These are phyloP conservation scores for Falco rusticolus DNA, from an alignment of 2,797 vertebrate species.

Conservation along the genomic window DNA sequence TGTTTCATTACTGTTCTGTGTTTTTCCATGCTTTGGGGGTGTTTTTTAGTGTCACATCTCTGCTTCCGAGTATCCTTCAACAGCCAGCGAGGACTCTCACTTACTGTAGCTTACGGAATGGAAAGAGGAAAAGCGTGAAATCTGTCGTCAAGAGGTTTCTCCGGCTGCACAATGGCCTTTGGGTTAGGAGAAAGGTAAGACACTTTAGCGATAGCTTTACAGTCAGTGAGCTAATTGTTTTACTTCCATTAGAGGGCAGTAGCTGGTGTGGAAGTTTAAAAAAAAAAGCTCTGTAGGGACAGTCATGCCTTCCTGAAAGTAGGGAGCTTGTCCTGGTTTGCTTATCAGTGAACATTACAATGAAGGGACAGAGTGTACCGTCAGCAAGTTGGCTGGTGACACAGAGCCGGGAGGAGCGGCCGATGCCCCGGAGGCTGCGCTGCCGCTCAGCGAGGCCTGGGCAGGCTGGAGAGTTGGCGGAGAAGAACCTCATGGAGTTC, in stretches of 20 bases:
- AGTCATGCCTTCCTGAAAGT: neutral
- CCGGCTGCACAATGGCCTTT: conserved; percentile 92
- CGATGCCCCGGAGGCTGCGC: too few species aligned
- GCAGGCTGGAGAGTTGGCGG: too few species aligned
- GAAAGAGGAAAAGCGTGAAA: conserved; percentile 89
- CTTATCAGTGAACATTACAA: too few species aligned
- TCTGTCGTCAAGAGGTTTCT: conserved; percentile 88
- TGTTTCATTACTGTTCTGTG: neutral
- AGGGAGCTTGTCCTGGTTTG: neutral
- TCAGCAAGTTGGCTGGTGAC: too few species aligned
- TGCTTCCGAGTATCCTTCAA: conserved; percentile 78
- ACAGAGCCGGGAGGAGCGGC: too few species aligned
- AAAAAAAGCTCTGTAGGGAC: neutral
- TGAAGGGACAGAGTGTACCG: too few species aligned
- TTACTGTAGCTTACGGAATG: conserved; percentile 84
- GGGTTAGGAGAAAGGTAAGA: conserved; percentile 89
- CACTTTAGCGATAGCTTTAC: neutral
- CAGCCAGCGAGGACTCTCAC: conserved; percentile 85
- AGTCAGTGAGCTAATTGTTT: neutral
- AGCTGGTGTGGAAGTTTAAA: neutral
- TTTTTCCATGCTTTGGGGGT: neutral
- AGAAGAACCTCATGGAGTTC: too few species aligned
- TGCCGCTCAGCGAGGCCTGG: too few species aligned
- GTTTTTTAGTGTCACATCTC: conserved; percentile 76
- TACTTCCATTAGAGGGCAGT: neutral